Conservation (phyloP, 2,797 vertebrate genomes). For the Dicrostonyx torquatus region DNA sequence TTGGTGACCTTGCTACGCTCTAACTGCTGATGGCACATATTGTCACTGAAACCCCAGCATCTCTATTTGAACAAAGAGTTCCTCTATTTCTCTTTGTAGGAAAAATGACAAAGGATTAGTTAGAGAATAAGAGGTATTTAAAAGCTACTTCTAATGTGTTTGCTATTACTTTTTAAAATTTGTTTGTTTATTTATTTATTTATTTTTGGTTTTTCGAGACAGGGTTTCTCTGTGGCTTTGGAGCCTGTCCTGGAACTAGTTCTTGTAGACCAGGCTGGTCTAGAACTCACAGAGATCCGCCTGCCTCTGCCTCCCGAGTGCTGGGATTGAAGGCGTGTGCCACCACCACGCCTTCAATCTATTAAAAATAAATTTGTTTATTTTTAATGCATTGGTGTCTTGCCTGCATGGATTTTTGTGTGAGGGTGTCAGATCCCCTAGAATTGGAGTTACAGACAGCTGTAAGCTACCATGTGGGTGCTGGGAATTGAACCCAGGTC, state of each 20-base stretch:
- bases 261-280: too few relatives aligned
- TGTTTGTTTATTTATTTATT: too few relatives aligned
- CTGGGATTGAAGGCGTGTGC: too few relatives aligned
- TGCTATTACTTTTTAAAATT: background rate
- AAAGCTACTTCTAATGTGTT: background rate
- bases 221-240: too few relatives aligned
- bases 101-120: constrained; percentile 12
- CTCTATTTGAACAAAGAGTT: background rate
- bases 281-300: too few relatives aligned
- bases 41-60: background rate
- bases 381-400: background rate
- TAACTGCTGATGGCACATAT: background rate
- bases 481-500: background rate
- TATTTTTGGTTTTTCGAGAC: too few relatives aligned
- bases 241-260: too few relatives aligned
- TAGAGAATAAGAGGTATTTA: constrained; percentile 16
- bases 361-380: background rate
- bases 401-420: background rate
- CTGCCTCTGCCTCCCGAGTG: too few relatives aligned
- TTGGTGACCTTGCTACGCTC: background rate
- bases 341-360: too few relatives aligned
- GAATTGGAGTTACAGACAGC: background rate
- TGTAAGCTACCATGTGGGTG: background rate
- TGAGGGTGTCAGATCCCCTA: background rate
- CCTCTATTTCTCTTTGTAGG: constrained; percentile 7